Percentiles rank a stretch among this genome's conserved stretches.
phyloP scores from a whole-genome alignment of 2,113 vertebrate species.

The Verasper variegatus region DNA sequence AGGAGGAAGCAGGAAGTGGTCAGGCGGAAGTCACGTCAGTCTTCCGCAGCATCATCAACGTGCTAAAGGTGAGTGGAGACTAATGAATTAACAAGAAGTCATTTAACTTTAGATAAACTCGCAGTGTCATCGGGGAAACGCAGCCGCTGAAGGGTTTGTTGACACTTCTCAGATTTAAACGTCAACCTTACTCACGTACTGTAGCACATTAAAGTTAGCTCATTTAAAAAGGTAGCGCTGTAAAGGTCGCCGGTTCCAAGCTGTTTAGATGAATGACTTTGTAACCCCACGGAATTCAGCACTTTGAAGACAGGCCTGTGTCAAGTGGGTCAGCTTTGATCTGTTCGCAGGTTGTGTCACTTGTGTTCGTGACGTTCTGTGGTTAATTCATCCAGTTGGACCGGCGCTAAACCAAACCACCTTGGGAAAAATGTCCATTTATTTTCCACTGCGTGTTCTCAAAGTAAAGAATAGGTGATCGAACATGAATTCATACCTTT shows the following conservation, averaged over 20 bases:
- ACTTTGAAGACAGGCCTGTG: rapidly evolving
- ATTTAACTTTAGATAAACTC: background rate
- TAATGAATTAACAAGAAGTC: background rate
- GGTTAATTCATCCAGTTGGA: background rate
- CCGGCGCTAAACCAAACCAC: background rate
- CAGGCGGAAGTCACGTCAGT: constrained; percentile 44
- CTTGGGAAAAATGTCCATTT: background rate
- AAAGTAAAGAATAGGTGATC: background rate
- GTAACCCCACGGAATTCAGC: too few relatives aligned
- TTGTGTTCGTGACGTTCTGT: too few relatives aligned
- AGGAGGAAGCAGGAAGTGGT: constrained; percentile 20
- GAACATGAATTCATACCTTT: rapidly evolving
- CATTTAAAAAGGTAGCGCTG: too few relatives aligned
- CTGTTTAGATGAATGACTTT: background rate
- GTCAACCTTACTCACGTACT: too few relatives aligned
- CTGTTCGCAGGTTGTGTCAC: too few relatives aligned
- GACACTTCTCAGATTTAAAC: too few relatives aligned
- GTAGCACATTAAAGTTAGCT: too few relatives aligned
- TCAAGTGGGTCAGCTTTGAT: too few relatives aligned
- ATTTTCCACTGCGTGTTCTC: rapidly evolving
- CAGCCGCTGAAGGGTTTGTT: too few relatives aligned
- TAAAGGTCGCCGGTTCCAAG: background rate
- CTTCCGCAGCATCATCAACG: constrained; percentile 14
- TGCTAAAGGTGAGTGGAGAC: constrained; percentile 65
- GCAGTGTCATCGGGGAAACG: too few relatives aligned